phyloP scores from a whole-genome alignment of 2,113 vertebrate genomes.

The Aythya baeri region DNA sequence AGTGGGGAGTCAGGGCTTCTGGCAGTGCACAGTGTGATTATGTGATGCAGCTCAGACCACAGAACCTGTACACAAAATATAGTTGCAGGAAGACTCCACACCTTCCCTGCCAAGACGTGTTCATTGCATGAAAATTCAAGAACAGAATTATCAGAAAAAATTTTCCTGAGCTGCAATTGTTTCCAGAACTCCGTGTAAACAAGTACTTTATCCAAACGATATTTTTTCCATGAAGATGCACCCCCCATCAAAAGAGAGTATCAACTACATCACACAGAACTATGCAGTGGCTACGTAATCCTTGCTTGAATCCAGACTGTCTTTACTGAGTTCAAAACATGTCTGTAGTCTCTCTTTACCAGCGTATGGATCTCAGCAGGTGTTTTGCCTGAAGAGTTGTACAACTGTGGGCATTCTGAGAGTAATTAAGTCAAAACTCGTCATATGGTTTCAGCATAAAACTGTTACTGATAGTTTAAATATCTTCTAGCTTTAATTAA shows the following conservation, averaged over 20 bases:
- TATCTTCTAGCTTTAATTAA: slow-evolving; percentile 16
- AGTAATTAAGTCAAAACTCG: background rate
- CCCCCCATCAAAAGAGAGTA: background rate
- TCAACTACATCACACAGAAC: background rate
- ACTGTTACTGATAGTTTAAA: background rate
- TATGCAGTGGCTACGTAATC: background rate
- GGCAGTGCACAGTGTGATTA: background rate
- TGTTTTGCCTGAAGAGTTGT: slow-evolving; percentile 10
- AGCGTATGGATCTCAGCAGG: background rate
- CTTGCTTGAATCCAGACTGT: background rate
- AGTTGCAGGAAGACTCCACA: background rate
- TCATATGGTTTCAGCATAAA: background rate
- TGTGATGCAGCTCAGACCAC: background rate
- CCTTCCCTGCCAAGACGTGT: background rate
- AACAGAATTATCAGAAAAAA: background rate
- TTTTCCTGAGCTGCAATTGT: background rate
- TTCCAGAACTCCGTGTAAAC: background rate
- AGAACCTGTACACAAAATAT: background rate
- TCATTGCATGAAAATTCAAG: background rate
- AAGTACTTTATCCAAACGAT: background rate
- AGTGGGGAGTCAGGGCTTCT: background rate
- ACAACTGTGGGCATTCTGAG: background rate
- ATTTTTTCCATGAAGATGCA: background rate
- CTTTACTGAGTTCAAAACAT: background rate
- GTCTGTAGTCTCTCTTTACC: background rate